Base-by-base conservation (phyloP, 2,888 invertebrate species). In the Ornithoptera priamus region DNA sequence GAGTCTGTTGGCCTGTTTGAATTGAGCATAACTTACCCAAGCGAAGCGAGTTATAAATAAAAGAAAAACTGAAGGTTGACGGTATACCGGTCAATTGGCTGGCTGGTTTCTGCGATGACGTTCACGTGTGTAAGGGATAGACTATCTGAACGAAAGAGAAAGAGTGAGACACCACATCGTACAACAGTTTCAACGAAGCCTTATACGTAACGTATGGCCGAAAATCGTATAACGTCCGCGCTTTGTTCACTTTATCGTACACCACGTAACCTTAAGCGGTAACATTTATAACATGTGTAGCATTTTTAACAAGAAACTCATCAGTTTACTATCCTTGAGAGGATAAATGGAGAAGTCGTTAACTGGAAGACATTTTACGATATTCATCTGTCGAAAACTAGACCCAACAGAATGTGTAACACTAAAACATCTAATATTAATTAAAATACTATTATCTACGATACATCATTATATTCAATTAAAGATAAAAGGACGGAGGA, bases 31-130 rank as follows among this genome's bases (percentile, higher is more conserved):
- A 90, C 90, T 91, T 90, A 87, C 85, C 83, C 85, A 86, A 85
- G 81, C 88, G 83, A 83, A 90, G 90, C 90, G 87, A 90, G 90
- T 89, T 90, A 90, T 88, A 92, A 91, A 91, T 90, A 91, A 92
- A 90, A 88, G 84, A 90, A 92, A 91, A 92, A 92, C 91, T 91
- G 92, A 92, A 92, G 92, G 92, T 90, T 92, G 91, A 86, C 90
- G 85, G 88, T 90, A 89, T 89, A 90, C 92, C 88, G 92, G 92
- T 91, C 92, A 92, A 91, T 91, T 89, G 92, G 90, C 88, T 91
- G 90, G 89, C 88, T 91, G 89, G 90, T 90, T 90, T 88, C 88
- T 89, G 90, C 89, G 87, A 84, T 92, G 92, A 92, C 92, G 92
- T 88, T 78, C 74, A 75, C 72, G 81, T 75, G 85, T 80, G 82